Percentiles rank a stretch among this genome's conserved stretches.
phyloP scores from a whole-genome alignment of 1,140 invertebrate species.

The Drosophila sulfurigaster region DNA sequence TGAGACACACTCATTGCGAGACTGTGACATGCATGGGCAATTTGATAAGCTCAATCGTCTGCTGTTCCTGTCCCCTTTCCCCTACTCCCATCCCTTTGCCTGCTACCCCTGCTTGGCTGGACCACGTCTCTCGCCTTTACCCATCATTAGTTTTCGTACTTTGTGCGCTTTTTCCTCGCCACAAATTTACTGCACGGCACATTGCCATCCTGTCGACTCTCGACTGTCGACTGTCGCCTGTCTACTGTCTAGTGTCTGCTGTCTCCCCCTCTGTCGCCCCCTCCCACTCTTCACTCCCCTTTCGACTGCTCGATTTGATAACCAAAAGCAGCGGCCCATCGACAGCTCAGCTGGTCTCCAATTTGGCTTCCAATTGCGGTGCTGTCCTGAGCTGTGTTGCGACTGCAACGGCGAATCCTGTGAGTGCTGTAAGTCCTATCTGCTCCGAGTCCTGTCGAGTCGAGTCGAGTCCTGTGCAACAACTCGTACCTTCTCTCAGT shows the following conservation, averaged over 20 bases:
- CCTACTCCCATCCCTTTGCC: not conserved
- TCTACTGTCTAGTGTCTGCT: too few relatives aligned
- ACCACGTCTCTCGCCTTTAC: conserved; percentile 54
- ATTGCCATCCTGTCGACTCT: conserved; percentile 2
- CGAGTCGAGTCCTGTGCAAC: too few relatives aligned
- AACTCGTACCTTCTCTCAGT: conserved; percentile 2
- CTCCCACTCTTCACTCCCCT: not conserved
- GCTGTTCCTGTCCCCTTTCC: not conserved
- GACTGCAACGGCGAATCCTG: not conserved
- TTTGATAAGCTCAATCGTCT: conserved; percentile 67
- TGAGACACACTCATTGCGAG: conserved; percentile 17
- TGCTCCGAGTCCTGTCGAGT: not conserved
- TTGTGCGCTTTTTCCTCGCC: conserved; percentile 74
- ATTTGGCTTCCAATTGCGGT: conserved; percentile 43
- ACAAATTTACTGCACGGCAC: conserved; percentile 67
- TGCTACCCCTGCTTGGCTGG: not conserved
- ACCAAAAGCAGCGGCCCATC: conserved; percentile 49
- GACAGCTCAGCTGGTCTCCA: conserved; percentile 48
- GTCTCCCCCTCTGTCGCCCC: too few relatives aligned
- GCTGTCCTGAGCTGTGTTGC: not conserved
- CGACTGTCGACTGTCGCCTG: too few relatives aligned
- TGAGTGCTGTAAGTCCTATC: not conserved
- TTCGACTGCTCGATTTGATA: conserved; percentile 32
- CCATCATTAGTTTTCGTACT: conserved; percentile 78
- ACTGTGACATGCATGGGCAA: conserved; percentile 63